Base-by-base conservation (phyloP, 1,140 invertebrate genomes). In the Mylabris phalerata region DNA sequence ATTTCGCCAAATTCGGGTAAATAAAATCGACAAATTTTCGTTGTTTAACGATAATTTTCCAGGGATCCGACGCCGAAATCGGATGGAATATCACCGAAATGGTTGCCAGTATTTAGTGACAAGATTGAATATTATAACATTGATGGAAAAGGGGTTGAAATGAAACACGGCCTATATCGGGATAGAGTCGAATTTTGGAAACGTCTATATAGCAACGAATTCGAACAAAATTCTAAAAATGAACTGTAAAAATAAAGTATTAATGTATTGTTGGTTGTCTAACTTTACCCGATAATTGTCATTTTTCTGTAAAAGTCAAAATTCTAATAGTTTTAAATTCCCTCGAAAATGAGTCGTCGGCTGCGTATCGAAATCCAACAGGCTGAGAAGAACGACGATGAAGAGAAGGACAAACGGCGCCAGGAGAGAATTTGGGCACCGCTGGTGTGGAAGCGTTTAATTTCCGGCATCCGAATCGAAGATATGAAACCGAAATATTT, bases 1-100 rank as follows among this genome's bases (percentile, higher is more conserved):
- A 88, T 71, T 89, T 90, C 66, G 85, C 86, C 0, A 80, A 77
- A 69, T 78, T 75, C 38, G 81, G 84, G 85, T 87, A 73, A 77
- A 75, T 42, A 57, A 9, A 3, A 41, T 7, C 19, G 42, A 9
- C 1, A 47, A 9, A 40, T 47, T 44, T 48, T 50, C 3, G n/a
- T 55, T 38, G 41, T 45, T 42, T 42, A 6, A 9, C 38, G 25
- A 24, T 13, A 9, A 38, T 24, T 60, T 73, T 74, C 24, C 50
- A 80, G 80, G 59, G 77, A 79, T 67, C 79, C 79, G 4, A 80
- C 78, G 3, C 77, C 77, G 0, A 66, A 75, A 62, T 46, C 72
- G 3, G 71, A 73, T 3, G 7, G 57, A 1, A 9, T 69, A 6
- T 52, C 75, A 27, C 69, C 73, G 6, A 19, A 76, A 58, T 81